Conservation (phyloP, 2,113 vertebrate species). For the Eulemur rufifrons region DNA sequence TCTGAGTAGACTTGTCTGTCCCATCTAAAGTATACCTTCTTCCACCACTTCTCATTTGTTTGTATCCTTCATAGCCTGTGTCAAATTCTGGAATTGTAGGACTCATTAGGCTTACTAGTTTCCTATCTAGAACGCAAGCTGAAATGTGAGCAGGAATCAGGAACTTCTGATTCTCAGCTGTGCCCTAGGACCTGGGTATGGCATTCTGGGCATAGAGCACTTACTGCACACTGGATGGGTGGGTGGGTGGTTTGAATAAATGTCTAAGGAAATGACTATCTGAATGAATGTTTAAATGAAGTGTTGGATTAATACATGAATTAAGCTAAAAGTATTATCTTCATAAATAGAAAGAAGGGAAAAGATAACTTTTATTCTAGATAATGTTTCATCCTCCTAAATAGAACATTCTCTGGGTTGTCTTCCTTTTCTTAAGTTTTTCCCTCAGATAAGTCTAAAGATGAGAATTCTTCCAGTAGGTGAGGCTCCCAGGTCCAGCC, state of each 20-base stretch:
- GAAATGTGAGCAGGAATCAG: not conserved
- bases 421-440: not conserved
- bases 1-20: not conserved
- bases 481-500: not conserved
- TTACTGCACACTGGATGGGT: not conserved
- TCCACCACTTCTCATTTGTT: not conserved
- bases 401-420: not conserved
- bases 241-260: not conserved
- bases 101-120: not conserved
- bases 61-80: not conserved
- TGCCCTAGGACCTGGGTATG: not conserved
- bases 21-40: not conserved
- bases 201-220: not conserved
- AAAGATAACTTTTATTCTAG: not conserved
- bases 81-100: not conserved
- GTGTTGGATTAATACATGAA: constrained; percentile 5
- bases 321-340: not conserved
- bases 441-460: not conserved
- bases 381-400: not conserved
- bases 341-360: not conserved
- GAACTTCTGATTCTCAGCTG: not conserved
- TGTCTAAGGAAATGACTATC: not conserved
- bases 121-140: not conserved
- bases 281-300: not conserved
- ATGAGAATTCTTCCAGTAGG: not conserved